A percentile compares a stretch with the other conserved stretches of the same genome.
These are phyloP conservation scores for Thereva unica DNA, from an alignment of 2,888 invertebrate genomes.

Conservation along the genomic window DNA sequence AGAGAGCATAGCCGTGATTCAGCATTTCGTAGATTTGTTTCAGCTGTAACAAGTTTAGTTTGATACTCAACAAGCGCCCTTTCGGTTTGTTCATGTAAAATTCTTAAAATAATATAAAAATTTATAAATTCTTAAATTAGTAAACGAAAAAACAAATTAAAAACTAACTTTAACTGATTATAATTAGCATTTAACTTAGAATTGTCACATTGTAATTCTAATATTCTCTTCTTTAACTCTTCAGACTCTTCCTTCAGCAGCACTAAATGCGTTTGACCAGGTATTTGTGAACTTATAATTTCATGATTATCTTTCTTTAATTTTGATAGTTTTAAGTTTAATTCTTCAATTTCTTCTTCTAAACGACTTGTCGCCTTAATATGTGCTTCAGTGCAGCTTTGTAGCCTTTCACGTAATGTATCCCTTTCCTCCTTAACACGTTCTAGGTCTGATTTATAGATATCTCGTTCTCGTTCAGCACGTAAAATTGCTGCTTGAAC, in stretches of 20 bases:
- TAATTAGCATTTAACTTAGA: slow-evolving; percentile 62
- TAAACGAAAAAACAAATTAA: slow-evolving; percentile 13
- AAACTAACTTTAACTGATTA: slow-evolving; percentile 64
- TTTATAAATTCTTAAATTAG: slow-evolving; percentile 58
- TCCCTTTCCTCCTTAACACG: slow-evolving; percentile 66
- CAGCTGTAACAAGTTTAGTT: slow-evolving; percentile 66
- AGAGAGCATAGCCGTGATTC: slow-evolving; percentile 64
- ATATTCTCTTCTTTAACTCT: slow-evolving; percentile 61
- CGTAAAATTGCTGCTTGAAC: slow-evolving; percentile 55
- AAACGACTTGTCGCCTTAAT: slow-evolving; percentile 59
- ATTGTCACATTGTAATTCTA: slow-evolving; percentile 61
- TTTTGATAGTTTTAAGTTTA: slow-evolving; percentile 60
- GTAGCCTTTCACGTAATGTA: slow-evolving; percentile 62
- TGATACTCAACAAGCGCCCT: slow-evolving; percentile 71
- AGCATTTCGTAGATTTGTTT: slow-evolving; percentile 66
- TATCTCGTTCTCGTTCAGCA: slow-evolving; percentile 62
- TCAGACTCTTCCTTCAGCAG: slow-evolving; percentile 63
- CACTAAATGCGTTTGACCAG: slow-evolving; percentile 60
- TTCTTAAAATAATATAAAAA: slow-evolving; percentile 58
- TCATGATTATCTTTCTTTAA: slow-evolving; percentile 64
- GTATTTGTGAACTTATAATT: slow-evolving; percentile 60
- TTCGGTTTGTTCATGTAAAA: slow-evolving; percentile 77
- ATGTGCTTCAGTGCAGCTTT: slow-evolving; percentile 60
- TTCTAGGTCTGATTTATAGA: slow-evolving; percentile 61
- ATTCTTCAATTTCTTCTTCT: slow-evolving; percentile 59